Conservation (phyloP, 2,797 vertebrate species). For the Neosilurus mollespiculum region DNA sequence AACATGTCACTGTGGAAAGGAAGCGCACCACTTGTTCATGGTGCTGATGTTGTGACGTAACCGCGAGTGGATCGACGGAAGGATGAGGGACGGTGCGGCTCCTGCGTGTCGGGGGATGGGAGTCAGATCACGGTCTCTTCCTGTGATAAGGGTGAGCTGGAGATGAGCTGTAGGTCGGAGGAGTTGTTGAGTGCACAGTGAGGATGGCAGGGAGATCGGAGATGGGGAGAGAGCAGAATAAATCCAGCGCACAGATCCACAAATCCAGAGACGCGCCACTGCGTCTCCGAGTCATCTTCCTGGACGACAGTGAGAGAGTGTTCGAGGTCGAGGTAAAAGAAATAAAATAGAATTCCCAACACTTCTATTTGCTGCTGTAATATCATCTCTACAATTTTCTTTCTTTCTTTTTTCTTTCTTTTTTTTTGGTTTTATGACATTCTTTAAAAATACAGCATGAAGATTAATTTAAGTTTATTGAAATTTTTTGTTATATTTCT, state of each 20-base stretch:
- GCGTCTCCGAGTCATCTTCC: slow-evolving; percentile 72
- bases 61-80: not conserved
- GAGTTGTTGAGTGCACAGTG: not conserved
- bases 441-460: not conserved
- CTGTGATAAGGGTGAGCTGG: not conserved
- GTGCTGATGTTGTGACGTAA: not conserved
- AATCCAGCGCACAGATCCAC: slow-evolving; percentile 40
- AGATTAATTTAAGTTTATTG: not conserved
- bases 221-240: slow-evolving; percentile 44
- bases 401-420: too few relatives aligned
- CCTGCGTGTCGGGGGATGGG: not conserved
- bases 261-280: slow-evolving; percentile 66
- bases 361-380: not conserved
- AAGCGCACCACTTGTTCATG: not conserved
- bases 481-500: not conserved
- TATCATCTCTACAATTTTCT: not conserved
- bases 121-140: not conserved
- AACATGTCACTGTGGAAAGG: not conserved
- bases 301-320: slow-evolving; percentile 76
- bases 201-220: slow-evolving; percentile 66
- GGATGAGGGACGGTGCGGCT: not conserved
- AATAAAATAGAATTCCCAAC: not conserved
- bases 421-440: not conserved
- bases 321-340: slow-evolving; percentile 75
- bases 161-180: not conserved